These are phyloP conservation scores for Premnoplex brunnescens DNA, from an alignment of 2,797 vertebrate species.

Conservation along the genomic window DNA sequence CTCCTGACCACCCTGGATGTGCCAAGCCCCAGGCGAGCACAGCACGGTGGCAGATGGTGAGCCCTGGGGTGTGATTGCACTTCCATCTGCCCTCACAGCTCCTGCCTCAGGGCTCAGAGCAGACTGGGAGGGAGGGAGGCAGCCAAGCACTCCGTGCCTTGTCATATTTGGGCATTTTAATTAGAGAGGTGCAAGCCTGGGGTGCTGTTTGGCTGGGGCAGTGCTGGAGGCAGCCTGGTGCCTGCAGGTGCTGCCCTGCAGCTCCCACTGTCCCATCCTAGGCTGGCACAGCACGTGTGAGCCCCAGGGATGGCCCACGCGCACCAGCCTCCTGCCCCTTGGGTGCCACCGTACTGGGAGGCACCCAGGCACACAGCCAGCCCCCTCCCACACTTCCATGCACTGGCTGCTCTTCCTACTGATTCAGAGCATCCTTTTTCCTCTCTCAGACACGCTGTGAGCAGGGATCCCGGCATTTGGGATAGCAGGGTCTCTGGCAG, in stretches of 20 bases:
- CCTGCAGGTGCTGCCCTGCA: not conserved
- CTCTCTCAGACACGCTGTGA: not conserved
- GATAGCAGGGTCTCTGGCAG: not conserved
- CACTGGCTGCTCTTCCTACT: not conserved
- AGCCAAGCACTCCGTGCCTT: rapidly evolving
- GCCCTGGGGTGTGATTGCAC: not conserved
- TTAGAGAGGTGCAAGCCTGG: not conserved
- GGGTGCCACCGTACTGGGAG: not conserved
- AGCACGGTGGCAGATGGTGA: not conserved
- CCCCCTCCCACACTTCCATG: rapidly evolving
- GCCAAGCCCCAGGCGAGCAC: not conserved
- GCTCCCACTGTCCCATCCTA: not conserved
- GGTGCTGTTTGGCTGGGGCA: not conserved
- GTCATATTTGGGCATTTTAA: not conserved
- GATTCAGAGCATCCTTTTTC: not conserved
- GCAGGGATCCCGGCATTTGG: not conserved
- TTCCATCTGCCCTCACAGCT: constrained; percentile 9
- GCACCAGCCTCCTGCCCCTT: not conserved
- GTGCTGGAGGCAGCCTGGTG: not conserved
- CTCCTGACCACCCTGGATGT: not conserved
- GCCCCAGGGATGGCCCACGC: rapidly evolving
- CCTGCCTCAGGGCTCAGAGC: not conserved
- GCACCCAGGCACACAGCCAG: not conserved
- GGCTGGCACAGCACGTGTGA: not conserved
- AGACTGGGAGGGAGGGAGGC: not conserved